Evolutionary conservation across 1,140 invertebrate genomes (phyloP), one percentile per base, ranked within the genome.

Genomic region (Lepidurus apus): DNA sequence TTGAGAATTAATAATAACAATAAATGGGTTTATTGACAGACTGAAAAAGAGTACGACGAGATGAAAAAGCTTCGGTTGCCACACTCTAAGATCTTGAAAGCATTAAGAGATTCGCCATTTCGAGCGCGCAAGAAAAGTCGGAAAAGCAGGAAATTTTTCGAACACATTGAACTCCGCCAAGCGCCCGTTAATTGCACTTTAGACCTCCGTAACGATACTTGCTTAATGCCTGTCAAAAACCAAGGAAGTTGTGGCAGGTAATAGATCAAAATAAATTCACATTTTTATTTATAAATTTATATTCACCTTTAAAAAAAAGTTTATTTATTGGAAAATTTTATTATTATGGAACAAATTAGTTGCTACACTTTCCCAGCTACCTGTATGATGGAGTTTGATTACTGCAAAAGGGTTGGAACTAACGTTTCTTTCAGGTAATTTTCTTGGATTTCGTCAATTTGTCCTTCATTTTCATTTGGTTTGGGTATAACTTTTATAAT

Each of bases 201-300:
- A 11, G 79, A 80, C 42, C 47, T 74, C 42, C 42, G 76, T 13
- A 45, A 10, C 24, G 17, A 73, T 9, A 2, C 1, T 74, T 80
- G 79, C 34, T 44, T 80, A 76, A 5, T 65, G 10, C 45, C 47
- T 74, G 76, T 80, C 42, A 77, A 77, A 74, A 43, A 80, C 21
- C 79, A 80, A 47, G 76, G 79, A 21, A 11, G 34, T 7, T 65
- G 53, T 4, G 53, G 53, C 6, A 65, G 53, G 53, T 65, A 47
- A 47, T 10, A 47, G 45, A 17, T 6, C 0, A 47, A 10, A 47
- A 47, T 47, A 10, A 47, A 47, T 47, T 47, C 17, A 47, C 2
- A 2, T 34, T 47, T 47, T 47, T 47, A 7, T 17, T 17, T 8
- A 11, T 47, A 47, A 7, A 17, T 47, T 7, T 47, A 1, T 47